Evolutionary conservation across 2,113 vertebrate species (phyloP).

Genomic region (Phaethon lepturus): DNA sequence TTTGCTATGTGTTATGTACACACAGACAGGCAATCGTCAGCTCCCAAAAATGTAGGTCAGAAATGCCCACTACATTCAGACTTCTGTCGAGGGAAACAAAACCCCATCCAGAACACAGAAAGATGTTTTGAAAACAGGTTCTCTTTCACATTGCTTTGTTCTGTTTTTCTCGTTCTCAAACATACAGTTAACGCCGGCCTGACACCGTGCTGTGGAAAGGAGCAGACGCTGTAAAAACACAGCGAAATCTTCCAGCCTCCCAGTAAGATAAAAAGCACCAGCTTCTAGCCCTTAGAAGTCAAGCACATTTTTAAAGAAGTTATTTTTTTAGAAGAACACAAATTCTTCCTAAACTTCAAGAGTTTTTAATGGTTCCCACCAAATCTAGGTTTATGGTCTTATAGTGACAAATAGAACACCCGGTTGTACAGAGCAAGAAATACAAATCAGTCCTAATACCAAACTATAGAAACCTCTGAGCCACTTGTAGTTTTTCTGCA

Average conservation of each 20-base stretch:
- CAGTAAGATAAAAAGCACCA: not conserved
- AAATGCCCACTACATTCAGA: not conserved
- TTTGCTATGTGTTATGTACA: not conserved
- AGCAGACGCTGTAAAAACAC: not conserved
- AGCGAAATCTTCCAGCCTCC: not conserved
- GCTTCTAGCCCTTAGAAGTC: not conserved
- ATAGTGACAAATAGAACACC: not conserved
- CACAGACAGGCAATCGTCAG: not conserved
- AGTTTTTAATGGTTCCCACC: not conserved
- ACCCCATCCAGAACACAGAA: not conserved
- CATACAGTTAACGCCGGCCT: not conserved
- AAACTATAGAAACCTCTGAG: not conserved
- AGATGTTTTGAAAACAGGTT: not conserved
- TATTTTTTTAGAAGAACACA: not conserved
- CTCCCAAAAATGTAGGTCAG: not conserved
- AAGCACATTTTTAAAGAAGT: not conserved
- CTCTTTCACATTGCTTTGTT: not conserved
- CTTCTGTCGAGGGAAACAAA: constrained; percentile 6
- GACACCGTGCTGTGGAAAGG: not conserved
- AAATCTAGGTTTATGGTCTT: not conserved
- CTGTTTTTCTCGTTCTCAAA: not conserved
- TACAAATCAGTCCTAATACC: not conserved
- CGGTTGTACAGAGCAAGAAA: not conserved
- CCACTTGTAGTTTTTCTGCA: not conserved
- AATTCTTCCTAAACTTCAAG: not conserved